Percentiles rank a stretch among this genome's conserved stretches.
phyloP scores from a whole-genome alignment of 1,140 invertebrate species.

The Drosophila suzukii region DNA sequence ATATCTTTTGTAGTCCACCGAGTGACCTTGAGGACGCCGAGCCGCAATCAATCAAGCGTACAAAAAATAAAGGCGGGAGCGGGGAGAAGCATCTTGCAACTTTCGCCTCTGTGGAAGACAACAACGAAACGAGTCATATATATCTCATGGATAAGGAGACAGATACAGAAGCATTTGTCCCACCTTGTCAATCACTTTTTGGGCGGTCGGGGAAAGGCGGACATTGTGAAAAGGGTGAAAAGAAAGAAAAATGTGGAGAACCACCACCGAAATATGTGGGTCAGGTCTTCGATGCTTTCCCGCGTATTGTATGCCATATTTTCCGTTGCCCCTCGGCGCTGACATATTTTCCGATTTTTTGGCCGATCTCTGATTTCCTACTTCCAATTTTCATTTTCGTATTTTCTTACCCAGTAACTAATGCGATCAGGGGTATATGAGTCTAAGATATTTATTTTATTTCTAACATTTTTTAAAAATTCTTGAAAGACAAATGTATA shows the following conservation, averaged over 20 bases:
- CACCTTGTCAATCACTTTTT: constrained; percentile 64
- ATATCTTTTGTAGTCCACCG: constrained; percentile 57
- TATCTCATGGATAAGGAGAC: constrained; percentile 33
- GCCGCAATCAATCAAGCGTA: constrained; percentile 69
- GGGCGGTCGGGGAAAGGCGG: not conserved
- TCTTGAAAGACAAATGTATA: not conserved
- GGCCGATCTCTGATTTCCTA: constrained; percentile 36
- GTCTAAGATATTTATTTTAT: too few relatives aligned
- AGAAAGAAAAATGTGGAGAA: not conserved
- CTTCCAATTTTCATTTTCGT: constrained; percentile 29
- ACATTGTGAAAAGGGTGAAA: not conserved
- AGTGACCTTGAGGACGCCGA: constrained; percentile 68
- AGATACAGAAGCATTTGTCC: constrained; percentile 42
- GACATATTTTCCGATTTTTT: constrained; percentile 28
- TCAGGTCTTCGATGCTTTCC: constrained; percentile 25
- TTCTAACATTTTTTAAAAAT: not conserved
- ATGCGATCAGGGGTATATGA: not conserved
- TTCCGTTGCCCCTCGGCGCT: constrained; percentile 5
- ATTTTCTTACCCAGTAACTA: not conserved
- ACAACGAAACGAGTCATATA: constrained; percentile 30
- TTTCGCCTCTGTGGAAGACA: constrained; percentile 36
- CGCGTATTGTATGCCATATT: constrained; percentile 43
- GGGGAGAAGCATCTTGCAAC: constrained; percentile 40
- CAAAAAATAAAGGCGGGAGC: constrained; percentile 15
- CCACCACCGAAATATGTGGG: constrained; percentile 32